Conservation (phyloP, 2,797 vertebrate species). For the Acanthornis magna region DNA sequence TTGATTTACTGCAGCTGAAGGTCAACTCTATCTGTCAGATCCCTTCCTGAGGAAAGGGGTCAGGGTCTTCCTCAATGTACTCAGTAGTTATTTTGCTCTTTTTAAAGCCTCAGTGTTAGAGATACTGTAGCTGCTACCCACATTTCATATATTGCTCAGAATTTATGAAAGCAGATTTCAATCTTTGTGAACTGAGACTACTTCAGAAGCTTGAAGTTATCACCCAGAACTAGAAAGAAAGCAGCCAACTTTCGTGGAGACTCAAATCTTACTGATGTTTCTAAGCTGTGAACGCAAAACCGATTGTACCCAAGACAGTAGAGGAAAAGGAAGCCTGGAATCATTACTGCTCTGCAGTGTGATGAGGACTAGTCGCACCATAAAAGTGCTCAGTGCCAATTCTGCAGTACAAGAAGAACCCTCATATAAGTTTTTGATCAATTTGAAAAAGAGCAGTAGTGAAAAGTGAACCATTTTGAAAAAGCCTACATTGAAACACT, state of each 20-base stretch:
- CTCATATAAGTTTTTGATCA: neutral
- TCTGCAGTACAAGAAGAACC: neutral
- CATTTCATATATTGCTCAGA: neutral
- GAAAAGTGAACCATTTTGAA: neutral
- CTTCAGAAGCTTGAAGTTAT: neutral
- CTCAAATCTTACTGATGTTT: neutral
- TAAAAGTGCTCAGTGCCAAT: neutral
- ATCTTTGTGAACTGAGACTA: neutral
- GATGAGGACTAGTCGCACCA: fast-evolving
- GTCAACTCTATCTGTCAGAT: neutral
- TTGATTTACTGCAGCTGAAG: neutral
- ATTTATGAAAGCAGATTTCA: neutral
- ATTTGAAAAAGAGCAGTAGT: neutral
- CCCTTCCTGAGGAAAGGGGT: neutral
- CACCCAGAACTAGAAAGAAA: neutral
- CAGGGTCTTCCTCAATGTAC: neutral
- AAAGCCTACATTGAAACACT: neutral
- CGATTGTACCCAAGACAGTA: neutral
- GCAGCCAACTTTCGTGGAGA: neutral
- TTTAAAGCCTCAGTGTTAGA: neutral
- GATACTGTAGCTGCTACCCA: neutral
- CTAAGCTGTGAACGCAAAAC: neutral
- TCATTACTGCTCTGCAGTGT: neutral
- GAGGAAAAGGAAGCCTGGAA: neutral
- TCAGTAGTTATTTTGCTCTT: neutral